Conservation (phyloP, 2,797 vertebrate genomes). For the Bradypodion ventrale region DNA sequence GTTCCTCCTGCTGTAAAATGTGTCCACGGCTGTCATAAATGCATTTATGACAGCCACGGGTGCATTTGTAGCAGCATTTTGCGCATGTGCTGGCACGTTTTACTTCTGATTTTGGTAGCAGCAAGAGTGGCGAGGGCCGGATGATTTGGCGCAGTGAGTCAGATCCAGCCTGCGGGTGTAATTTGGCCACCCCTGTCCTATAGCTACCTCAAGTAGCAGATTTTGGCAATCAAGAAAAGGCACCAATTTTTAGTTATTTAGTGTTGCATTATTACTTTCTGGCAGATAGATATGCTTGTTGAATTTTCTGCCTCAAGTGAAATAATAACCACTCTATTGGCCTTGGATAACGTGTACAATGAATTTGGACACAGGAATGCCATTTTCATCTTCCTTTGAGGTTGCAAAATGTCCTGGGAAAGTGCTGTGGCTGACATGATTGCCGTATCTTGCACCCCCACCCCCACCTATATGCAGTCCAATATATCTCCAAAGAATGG, state of each 20-base stretch:
- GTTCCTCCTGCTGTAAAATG: no score
- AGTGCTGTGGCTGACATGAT: not conserved
- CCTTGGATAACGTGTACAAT: not conserved
- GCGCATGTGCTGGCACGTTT: no score
- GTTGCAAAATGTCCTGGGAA: not conserved
- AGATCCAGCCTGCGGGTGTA: no score
- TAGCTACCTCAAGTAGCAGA: not conserved
- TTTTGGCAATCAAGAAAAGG: not conserved
- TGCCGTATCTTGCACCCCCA: no score
- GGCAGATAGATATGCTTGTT: not conserved
- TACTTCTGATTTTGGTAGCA: no score
- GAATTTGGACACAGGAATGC: not conserved
- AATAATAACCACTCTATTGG: not conserved
- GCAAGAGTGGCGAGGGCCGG: no score
- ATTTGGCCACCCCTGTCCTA: no score
- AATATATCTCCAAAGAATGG: not conserved
- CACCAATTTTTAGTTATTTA: not conserved
- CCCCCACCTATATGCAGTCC: no score
- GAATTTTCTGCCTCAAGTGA: not conserved
- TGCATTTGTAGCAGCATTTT: no score
- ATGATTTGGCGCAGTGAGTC: no score
- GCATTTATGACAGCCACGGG: no score
- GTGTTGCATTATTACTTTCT: not conserved
- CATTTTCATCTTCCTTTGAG: not conserved
- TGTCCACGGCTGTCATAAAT: no score